phyloP scores from a whole-genome alignment of 2,797 vertebrate genomes.

The Danio kyathit region DNA sequence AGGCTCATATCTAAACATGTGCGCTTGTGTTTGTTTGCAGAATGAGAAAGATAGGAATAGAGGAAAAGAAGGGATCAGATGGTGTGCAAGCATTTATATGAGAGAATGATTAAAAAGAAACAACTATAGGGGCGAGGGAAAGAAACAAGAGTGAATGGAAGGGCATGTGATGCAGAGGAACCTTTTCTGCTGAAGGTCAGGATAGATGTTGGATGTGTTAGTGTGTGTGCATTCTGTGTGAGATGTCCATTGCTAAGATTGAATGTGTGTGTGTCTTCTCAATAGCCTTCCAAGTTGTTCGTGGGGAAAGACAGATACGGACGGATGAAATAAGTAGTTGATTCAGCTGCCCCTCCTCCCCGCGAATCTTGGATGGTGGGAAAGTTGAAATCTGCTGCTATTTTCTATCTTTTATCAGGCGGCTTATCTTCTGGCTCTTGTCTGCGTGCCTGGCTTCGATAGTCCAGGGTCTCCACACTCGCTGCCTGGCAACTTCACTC shows the following conservation, averaged over 20 bases:
- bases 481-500: slow-evolving; percentile 69
- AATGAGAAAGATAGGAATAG: slow-evolving; percentile 10
- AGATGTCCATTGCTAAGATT: slow-evolving; percentile 6
- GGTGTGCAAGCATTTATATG: slow-evolving; percentile 8
- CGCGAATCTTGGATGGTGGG: slow-evolving; percentile 85
- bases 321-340: slow-evolving; percentile 64
- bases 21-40: slow-evolving; percentile 22
- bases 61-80: background rate
- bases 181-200: slow-evolving; percentile 29
- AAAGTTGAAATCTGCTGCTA: slow-evolving; percentile 98
- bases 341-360: slow-evolving; percentile 57
- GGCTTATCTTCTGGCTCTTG: slow-evolving; percentile 90
- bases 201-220: slow-evolving; percentile 10
- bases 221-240: slow-evolving; percentile 28
- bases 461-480: slow-evolving; percentile 87
- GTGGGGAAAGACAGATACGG: slow-evolving; percentile 54
- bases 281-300: slow-evolving; percentile 64
- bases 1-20: slow-evolving; percentile 32
- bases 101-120: slow-evolving; percentile 25
- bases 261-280: slow-evolving; percentile 45
- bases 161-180: slow-evolving; percentile 16
- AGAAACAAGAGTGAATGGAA: background rate
- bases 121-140: background rate
- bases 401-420: slow-evolving; percentile 92
- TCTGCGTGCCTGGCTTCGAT: slow-evolving; percentile 86